These are phyloP conservation scores for Odontamblyopus lacepedii DNA, from an alignment of 2,797 vertebrate species.

Conservation along the genomic window DNA sequence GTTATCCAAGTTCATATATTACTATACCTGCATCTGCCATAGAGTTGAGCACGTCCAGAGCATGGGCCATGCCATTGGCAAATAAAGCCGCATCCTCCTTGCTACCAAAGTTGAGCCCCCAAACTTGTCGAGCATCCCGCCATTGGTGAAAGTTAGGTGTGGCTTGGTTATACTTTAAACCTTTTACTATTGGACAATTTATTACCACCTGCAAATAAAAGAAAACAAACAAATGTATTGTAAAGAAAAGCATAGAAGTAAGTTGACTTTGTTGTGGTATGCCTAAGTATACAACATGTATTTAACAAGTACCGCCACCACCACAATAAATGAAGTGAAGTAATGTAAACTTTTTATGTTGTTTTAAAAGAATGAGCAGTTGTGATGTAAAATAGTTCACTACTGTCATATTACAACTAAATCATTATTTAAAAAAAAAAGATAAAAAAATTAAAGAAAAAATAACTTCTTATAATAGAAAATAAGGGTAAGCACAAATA, in stretches of 20 bases:
- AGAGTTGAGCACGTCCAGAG: slow-evolving; percentile 81
- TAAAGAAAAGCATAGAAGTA: neutral
- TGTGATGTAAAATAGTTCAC: neutral
- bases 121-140: slow-evolving; percentile 89
- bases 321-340: neutral
- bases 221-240: neutral
- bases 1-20: neutral
- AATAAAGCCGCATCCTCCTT: slow-evolving; percentile 88
- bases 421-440: no score
- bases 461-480: neutral
- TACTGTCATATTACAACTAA: no score
- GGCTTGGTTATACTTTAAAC: slow-evolving; percentile 93
- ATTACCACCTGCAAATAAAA: slow-evolving; percentile 86
- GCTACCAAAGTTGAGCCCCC: slow-evolving; percentile 93
- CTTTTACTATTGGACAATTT: slow-evolving; percentile 87
- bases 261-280: no score
- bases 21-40: slow-evolving; percentile 76
- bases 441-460: neutral
- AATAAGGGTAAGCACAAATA: neutral
- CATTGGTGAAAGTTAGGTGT: slow-evolving; percentile 94
- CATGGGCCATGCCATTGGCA: slow-evolving; percentile 84
- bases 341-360: neutral
- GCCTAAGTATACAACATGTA: no score
- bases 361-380: neutral
- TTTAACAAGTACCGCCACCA: no score